A percentile compares a stretch with the other conserved stretches of the same genome.
phyloP scores from a whole-genome alignment of 2,797 vertebrate species.

The Epinephelus coioides region DNA sequence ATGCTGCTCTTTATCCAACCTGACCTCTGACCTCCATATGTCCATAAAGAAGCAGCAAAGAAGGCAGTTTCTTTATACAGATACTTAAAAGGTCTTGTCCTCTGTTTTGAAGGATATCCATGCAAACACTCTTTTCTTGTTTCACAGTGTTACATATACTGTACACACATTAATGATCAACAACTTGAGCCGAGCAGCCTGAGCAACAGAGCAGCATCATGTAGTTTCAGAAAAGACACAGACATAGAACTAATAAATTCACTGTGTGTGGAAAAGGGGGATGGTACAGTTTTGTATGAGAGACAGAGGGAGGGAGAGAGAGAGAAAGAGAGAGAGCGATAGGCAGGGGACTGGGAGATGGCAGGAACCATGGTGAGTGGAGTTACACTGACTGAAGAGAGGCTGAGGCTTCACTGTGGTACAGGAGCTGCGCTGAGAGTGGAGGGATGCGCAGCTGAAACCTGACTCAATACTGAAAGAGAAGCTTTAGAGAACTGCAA shows the following conservation, averaged over 20 bases:
- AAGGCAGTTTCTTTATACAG: neutral
- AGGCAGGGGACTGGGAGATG: slow-evolving; percentile 52
- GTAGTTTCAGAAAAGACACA: slow-evolving; percentile 7
- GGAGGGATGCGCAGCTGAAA: slow-evolving; percentile 46
- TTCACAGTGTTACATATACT: neutral
- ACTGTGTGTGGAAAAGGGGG: slow-evolving; percentile 30
- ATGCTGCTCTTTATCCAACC: neutral
- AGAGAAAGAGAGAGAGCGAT: slow-evolving; percentile 44
- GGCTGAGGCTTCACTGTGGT: slow-evolving; percentile 49
- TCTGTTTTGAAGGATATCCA: slow-evolving; percentile 11
- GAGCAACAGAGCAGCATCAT: slow-evolving; percentile 5
- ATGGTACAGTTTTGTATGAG: slow-evolving; percentile 44
- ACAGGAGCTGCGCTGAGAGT: slow-evolving; percentile 29
- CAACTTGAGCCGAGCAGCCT: neutral
- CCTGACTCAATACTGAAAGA: slow-evolving; percentile 27
- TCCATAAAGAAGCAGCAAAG: neutral
- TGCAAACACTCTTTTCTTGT: slow-evolving; percentile 16
- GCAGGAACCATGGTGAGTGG: slow-evolving; percentile 62
- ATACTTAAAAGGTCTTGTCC: neutral
- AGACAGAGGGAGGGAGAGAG: slow-evolving; percentile 39
- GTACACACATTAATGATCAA: neutral
- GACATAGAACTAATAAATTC: slow-evolving; percentile 12
- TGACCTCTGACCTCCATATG: slow-evolving; percentile 32
- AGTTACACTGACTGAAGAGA: slow-evolving; percentile 53
- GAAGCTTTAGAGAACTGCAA: slow-evolving; percentile 7